A percentile compares a stretch with the other conserved stretches of the same genome.
Evolutionary conservation across 2,797 vertebrate species (phyloP).

Genomic region (Mormyrops attenuatus): DNA sequence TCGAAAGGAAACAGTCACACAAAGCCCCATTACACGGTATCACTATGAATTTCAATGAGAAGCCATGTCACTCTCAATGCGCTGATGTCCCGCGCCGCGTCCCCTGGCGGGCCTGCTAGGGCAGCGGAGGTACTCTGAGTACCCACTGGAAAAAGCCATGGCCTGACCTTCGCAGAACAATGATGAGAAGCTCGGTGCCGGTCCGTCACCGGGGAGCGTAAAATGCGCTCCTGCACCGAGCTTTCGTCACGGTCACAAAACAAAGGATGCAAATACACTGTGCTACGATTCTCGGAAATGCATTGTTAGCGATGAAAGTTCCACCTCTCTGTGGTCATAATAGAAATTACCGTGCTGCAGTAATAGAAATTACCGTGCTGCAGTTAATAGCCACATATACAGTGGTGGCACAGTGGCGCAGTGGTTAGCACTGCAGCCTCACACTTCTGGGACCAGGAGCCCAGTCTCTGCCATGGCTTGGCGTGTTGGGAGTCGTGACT

Average conservation of each 20-base stretch:
- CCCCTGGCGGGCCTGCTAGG: background rate
- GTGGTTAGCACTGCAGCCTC: background rate
- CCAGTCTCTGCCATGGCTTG: background rate
- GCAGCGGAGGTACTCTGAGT: background rate
- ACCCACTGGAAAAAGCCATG: background rate
- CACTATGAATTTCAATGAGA: conserved; percentile 36
- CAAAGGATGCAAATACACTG: conserved; percentile 22
- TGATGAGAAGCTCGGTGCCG: conserved; percentile 32
- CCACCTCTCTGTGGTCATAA: background rate
- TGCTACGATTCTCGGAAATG: conserved; percentile 21
- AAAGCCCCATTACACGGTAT: conserved; percentile 20
- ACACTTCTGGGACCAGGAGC: background rate
- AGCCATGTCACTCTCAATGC: conserved; percentile 26
- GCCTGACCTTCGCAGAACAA: conserved; percentile 36
- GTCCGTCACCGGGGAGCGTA: conserved; percentile 3
- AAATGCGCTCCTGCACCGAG: conserved; percentile 18
- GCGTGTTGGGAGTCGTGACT: background rate
- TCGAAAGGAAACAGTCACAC: background rate
- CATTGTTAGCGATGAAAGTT: conserved; percentile 1
- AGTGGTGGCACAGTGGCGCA: background rate
- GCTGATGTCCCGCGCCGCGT: conserved; percentile 28
- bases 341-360: background rate
- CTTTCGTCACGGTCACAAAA: conserved; percentile 16
- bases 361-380: background rate
- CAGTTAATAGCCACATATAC: background rate